A percentile compares a stretch with the other conserved stretches of the same genome.
Evolutionary conservation across 1,140 invertebrate genomes (phyloP).

Genomic region (Pseudomyrmex dendroicus): DNA sequence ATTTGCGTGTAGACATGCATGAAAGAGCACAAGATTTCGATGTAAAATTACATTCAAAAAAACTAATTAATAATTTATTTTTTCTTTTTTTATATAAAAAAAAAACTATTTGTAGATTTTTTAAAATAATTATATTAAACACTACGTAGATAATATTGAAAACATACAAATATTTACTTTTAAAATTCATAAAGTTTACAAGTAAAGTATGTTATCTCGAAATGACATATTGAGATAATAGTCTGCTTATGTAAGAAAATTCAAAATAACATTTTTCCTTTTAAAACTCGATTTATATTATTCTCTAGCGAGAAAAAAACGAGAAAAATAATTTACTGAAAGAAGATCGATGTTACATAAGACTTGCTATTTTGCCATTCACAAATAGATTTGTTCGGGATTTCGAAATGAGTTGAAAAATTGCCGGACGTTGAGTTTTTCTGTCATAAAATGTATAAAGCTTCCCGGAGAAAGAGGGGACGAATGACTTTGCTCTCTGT

Average conservation of each 20-base stretch:
- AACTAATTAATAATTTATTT: no score
- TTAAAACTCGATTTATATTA: slow-evolving; percentile 50
- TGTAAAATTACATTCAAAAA: slow-evolving; percentile 1
- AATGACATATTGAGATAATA: not conserved
- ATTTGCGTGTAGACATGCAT: not conserved
- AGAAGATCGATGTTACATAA: slow-evolving; percentile 51
- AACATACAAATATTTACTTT: not conserved
- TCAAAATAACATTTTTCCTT: slow-evolving; percentile 15
- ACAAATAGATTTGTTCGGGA: slow-evolving; percentile 73
- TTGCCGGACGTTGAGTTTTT: slow-evolving; percentile 72
- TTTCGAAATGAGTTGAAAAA: slow-evolving; percentile 72
- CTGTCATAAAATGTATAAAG: slow-evolving; percentile 64
- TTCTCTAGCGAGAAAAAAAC: slow-evolving; percentile 36
- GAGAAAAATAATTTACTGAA: slow-evolving; percentile 15
- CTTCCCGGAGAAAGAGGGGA: slow-evolving; percentile 58
- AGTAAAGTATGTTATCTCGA: not conserved
- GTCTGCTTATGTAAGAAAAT: slow-evolving; percentile 8
- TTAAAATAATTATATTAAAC: not conserved
- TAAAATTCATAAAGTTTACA: slow-evolving; percentile 11
- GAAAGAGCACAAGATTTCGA: not conserved
- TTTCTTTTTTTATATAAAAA: no score
- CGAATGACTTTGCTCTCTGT: slow-evolving; percentile 49
- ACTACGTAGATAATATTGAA: not conserved
- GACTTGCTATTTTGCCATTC: slow-evolving; percentile 58
- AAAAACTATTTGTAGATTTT: not conserved